Percentiles rank a stretch among this genome's conserved stretches.
These are phyloP conservation scores for Myotis findleyi DNA, from an alignment of 2,797 vertebrate species.

Conservation along the genomic window DNA sequence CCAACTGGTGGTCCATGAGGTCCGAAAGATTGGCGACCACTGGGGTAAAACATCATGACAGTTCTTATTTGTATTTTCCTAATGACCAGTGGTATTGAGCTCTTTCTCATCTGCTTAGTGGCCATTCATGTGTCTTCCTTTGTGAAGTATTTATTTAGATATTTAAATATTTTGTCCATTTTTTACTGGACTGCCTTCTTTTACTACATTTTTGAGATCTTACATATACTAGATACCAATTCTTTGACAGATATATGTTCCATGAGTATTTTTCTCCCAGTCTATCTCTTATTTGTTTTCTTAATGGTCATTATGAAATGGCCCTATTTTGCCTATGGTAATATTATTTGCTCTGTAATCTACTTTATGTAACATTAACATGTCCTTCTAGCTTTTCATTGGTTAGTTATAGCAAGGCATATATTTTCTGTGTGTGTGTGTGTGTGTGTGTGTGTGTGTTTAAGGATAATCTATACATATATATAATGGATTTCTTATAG, in stretches of 20 bases:
- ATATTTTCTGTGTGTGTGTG: background rate
- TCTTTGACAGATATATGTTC: background rate
- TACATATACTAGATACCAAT: background rate
- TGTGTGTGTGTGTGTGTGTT: background rate
- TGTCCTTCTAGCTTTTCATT: background rate
- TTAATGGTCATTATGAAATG: background rate
- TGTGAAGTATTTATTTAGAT: background rate
- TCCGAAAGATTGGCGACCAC: too few relatives aligned
- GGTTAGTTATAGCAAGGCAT: background rate
- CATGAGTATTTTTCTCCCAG: background rate
- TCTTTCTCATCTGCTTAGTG: background rate
- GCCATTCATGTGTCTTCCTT: background rate
- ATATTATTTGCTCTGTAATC: background rate
- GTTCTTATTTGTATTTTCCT: background rate
- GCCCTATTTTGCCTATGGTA: background rate
- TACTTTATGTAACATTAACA: background rate
- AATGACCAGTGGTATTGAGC: background rate
- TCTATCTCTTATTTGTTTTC: background rate
- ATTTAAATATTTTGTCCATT: background rate
- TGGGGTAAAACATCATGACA: background rate
- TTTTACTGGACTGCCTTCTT: background rate
- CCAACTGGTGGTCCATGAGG: too few relatives aligned
- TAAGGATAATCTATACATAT: background rate
- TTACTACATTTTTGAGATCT: background rate
- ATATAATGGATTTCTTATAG: background rate